Conservation (phyloP, 2,797 vertebrate species). For the Arctocebus calabarensis region DNA sequence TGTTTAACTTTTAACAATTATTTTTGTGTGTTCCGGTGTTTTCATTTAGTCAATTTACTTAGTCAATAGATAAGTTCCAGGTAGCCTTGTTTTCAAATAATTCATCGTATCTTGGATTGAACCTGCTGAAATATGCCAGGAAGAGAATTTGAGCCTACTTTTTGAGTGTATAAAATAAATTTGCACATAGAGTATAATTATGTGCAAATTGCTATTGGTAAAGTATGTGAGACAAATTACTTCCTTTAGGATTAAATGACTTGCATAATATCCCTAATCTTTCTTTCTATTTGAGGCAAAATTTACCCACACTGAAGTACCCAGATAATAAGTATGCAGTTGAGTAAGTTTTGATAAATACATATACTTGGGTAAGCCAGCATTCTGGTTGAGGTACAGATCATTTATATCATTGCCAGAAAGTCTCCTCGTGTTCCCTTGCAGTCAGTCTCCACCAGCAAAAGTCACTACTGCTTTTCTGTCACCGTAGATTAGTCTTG, state of each 20-base stretch:
- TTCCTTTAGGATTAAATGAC: slow-evolving; percentile 38
- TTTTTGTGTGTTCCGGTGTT: not conserved
- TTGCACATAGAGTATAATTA: slow-evolving; percentile 39
- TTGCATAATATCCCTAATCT: not conserved
- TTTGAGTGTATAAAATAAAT: slow-evolving; percentile 54
- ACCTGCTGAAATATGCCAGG: not conserved
- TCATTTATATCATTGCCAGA: not conserved
- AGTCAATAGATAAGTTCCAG: not conserved
- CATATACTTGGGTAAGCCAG: not conserved
- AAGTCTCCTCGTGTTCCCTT: not conserved
- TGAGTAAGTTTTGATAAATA: slow-evolving; percentile 39
- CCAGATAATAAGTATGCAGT: not conserved
- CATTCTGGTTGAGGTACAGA: not conserved
- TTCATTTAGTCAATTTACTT: slow-evolving; percentile 8
- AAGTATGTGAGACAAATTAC: slow-evolving; percentile 50
- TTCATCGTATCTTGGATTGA: not conserved
- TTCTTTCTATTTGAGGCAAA: slow-evolving; percentile 7
- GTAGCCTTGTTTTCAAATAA: slow-evolving; percentile 36
- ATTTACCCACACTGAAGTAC: not conserved
- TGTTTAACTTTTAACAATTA: slow-evolving; percentile 28
- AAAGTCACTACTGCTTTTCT: not conserved
- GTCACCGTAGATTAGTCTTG: not conserved
- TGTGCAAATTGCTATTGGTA: slow-evolving; percentile 19
- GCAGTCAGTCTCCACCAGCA: not conserved
- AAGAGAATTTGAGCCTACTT: slow-evolving; percentile 21